These are phyloP conservation scores for Ophion ventricosus DNA, from an alignment of 2,888 invertebrate species.

Conservation along the genomic window DNA sequence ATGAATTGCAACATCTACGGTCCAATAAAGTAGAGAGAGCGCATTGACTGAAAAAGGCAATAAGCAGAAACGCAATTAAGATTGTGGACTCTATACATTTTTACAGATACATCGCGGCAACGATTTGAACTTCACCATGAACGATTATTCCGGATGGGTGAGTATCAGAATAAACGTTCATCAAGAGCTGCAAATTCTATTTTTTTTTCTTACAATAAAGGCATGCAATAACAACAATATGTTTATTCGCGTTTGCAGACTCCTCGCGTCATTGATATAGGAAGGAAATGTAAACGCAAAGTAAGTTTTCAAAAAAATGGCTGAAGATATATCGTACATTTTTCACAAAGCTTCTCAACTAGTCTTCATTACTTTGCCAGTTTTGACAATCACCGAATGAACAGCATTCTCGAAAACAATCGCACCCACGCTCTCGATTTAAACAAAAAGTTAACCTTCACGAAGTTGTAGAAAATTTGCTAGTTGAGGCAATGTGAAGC, in stretches of 20 bases:
- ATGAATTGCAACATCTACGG: neutral
- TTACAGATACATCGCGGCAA: neutral
- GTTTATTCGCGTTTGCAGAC: neutral
- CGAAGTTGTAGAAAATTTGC: neutral
- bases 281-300: neutral
- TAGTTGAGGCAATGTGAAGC: neutral
- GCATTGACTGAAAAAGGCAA: neutral
- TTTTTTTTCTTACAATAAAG: too few relatives aligned
- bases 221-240: too few relatives aligned
- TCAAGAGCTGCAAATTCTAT: neutral
- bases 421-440: neutral
- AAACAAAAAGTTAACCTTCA: neutral
- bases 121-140: neutral
- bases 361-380: neutral
- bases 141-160: neutral
- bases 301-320: neutral
- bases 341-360: neutral
- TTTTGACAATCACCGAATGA: neutral
- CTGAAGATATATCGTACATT: neutral
- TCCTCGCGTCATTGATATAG: neutral
- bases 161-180: neutral
- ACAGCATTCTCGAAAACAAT: too few relatives aligned
- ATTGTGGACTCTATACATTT: neutral
- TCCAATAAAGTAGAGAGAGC: too few relatives aligned
- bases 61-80: neutral